These are phyloP conservation scores for Athripsodes cinereus DNA, from an alignment of 2,888 invertebrate species.

Conservation along the genomic window DNA sequence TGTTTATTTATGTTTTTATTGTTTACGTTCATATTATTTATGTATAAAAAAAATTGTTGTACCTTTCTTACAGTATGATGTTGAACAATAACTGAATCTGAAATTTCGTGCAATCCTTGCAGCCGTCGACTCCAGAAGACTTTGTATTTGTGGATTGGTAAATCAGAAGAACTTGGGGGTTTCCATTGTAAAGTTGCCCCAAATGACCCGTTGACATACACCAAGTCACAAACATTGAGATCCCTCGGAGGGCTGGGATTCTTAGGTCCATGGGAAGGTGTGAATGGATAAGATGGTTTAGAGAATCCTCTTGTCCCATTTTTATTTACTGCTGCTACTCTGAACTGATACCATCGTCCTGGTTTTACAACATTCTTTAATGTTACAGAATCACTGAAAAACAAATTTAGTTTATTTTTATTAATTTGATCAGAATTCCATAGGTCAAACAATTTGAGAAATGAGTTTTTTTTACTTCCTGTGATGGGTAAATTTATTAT, in stretches of 20 bases:
- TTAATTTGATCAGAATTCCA: no score
- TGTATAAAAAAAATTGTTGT: no score
- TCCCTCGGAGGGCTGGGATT: constrained; percentile 58
- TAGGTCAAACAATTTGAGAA: no score
- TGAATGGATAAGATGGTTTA: constrained; percentile 52
- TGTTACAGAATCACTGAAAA: constrained; percentile 44
- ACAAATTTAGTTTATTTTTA: background rate
- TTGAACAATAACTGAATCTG: constrained; percentile 58
- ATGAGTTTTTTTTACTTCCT: no score
- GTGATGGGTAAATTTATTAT: no score
- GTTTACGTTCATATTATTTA: no score
- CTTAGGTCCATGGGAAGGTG: constrained; percentile 51
- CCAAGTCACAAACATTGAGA: constrained; percentile 50
- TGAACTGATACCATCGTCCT: constrained; percentile 72
- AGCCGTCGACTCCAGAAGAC: constrained; percentile 69
- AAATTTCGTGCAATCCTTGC: constrained; percentile 50
- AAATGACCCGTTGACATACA: constrained; percentile 37
- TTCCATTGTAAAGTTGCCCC: constrained; percentile 62
- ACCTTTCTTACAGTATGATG: constrained; percentile 59
- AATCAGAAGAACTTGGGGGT: constrained; percentile 63
- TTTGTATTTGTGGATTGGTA: constrained; percentile 66
- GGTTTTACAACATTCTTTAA: constrained; percentile 55
- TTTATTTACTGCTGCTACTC: constrained; percentile 69
- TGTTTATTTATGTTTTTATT: no score
- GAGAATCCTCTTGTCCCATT: constrained; percentile 70